Base-by-base conservation (phyloP, 2,888 invertebrate genomes). In the Artemia sinica region DNA sequence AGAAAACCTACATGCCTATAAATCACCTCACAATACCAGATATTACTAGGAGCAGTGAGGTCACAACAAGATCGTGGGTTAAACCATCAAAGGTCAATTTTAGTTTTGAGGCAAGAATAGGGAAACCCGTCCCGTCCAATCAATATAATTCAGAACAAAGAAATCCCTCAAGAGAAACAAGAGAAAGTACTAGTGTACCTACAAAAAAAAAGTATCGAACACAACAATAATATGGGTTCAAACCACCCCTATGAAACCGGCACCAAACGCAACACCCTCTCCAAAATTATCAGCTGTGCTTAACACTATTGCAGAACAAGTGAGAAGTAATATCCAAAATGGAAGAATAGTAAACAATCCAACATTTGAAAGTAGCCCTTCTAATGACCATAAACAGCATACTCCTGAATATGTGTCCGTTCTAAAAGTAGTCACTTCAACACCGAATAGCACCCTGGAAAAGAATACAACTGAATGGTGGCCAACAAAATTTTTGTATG, bases 381-480 rank as follows among this genome's bases (percentile, higher is more conserved):
- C 58, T 8, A 58, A 9, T 8, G 28, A 28, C 28, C 28, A 28
- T 28, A 28, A 28, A 28, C 28, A 28, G 28, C 28, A 28, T 28
- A 28, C 28, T 28, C 28, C 4, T 28, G 28, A 28, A 28, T 28
- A 28, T 28, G 11, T 58, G n/a, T n/a, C 14, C n/a, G 18, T 9
- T 14, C 8, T 10, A 18, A 8, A 58, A 18, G 14, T 18, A 14
- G 18, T 14, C 10, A n/a, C 8, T n/a, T 14, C n/a, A 18, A n/a
- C 18, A 8, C 58, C 58, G 8, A 8, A n/a, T 8, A 8, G 18
- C 14, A n/a, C n/a, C 14, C 8, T 58, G 18, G 14, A 58, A 58
- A 58, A 58, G 58, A 58, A 58, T 18, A 58, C 58, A 8, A 58
- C 58, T 58, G 58, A 58, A 18, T 58, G 58, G 58, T 58, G 58